Conservation (phyloP, 2,797 vertebrate species). For the Muscicapa comitata region DNA sequence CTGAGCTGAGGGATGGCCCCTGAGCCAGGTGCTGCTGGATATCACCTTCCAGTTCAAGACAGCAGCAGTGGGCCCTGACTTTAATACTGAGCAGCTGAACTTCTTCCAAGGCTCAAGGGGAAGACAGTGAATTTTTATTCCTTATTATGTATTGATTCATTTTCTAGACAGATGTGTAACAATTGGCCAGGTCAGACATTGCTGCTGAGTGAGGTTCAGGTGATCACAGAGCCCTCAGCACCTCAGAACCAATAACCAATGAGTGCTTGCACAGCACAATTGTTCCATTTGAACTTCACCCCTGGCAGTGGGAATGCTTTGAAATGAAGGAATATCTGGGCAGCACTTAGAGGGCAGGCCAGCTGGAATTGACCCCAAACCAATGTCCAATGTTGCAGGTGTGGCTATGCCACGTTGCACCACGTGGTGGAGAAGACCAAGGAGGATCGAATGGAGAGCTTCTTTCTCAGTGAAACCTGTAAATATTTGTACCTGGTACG, state of each 20-base stretch:
- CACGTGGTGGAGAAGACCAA: conserved; percentile 97
- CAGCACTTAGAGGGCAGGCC: rapidly evolving
- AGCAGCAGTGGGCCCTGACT: not conserved
- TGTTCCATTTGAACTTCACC: not conserved
- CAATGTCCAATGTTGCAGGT: conserved; percentile 72
- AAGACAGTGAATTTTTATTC: not conserved
- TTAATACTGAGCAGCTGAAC: not conserved
- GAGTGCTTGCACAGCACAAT: not conserved
- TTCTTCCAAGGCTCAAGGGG: not conserved
- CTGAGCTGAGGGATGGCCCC: not conserved
- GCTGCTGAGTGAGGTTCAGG: not conserved
- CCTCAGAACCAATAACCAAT: not conserved
- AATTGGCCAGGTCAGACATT: not conserved
- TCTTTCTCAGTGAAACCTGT: conserved; percentile 98
- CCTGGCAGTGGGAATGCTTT: not conserved
- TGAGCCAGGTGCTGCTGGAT: not conserved
- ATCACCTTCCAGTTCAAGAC: not conserved
- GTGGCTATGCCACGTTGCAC: conserved; percentile 96
- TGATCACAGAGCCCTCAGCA: not conserved
- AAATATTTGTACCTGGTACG: conserved; percentile 95
- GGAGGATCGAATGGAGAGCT: conserved; percentile 99
- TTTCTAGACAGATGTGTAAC: not conserved
- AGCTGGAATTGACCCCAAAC: not conserved
- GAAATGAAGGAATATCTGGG: not conserved
- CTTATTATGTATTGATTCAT: rapidly evolving